phyloP scores from a whole-genome alignment of 2,888 invertebrate genomes.

The Ectemnius cavifrons region DNA sequence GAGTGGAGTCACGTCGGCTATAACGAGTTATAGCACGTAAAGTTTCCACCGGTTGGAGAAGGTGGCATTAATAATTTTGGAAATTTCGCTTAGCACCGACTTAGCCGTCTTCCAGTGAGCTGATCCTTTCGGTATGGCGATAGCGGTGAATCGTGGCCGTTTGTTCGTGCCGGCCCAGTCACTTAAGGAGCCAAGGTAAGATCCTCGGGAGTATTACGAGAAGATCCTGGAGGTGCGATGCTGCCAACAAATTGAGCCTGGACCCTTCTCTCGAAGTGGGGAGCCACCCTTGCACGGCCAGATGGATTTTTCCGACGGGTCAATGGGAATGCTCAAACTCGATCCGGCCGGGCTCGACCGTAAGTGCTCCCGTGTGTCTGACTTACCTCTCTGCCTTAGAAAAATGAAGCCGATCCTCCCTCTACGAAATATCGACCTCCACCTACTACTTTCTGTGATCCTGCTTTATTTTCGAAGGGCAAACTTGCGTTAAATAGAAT shows the following conservation, averaged over 20 bases:
- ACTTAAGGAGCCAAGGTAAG: slow-evolving; percentile 19
- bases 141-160: background rate
- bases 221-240: slow-evolving; percentile 35
- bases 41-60: background rate
- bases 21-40: slow-evolving; percentile 1
- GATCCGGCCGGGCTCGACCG: slow-evolving; percentile 14
- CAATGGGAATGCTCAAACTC: slow-evolving; percentile 30
- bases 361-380: slow-evolving; percentile 28
- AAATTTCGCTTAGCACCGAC: slow-evolving; percentile 4
- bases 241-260: slow-evolving; percentile 52
- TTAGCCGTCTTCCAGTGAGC: too few relatives aligned
- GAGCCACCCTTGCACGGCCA: slow-evolving; percentile 15
- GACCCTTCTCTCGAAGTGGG: slow-evolving; percentile 2
- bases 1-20: background rate
- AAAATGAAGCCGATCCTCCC: slow-evolving; percentile 15
- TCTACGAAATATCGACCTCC: slow-evolving; percentile 10
- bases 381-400: background rate
- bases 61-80: slow-evolving; percentile 6
- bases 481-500: background rate
- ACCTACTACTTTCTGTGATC: background rate
- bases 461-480: background rate
- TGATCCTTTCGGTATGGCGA: background rate
- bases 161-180: slow-evolving; percentile 4
- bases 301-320: slow-evolving; percentile 47
- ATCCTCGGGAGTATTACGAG: slow-evolving; percentile 11